A percentile compares a stretch with the other conserved stretches of the same genome.
Conservation (phyloP, 1,140 invertebrate genomes). For the Trachymyrmex cornetzi region DNA sequence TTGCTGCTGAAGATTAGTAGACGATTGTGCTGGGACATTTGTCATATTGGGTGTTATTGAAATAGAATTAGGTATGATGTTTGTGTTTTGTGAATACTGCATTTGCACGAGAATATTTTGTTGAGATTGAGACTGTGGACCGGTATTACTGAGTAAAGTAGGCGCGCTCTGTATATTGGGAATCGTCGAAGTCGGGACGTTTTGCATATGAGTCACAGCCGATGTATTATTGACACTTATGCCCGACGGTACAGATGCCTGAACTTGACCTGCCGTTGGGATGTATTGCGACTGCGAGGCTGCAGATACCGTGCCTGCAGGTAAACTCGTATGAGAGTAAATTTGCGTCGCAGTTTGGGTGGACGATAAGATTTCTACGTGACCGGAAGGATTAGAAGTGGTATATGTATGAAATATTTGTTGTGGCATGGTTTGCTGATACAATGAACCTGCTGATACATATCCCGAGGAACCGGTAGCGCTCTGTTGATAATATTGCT, state of each 20-base stretch:
- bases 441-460: conserved; percentile 72
- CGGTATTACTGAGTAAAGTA: conserved; percentile 74
- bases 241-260: conserved; percentile 79
- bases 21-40: conserved; percentile 71
- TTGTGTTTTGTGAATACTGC: conserved; percentile 81
- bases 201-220: conserved; percentile 77
- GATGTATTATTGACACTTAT: conserved; percentile 79
- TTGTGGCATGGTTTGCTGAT: conserved; percentile 84
- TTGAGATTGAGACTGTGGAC: conserved; percentile 79
- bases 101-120: conserved; percentile 82
- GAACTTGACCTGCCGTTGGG: conserved; percentile 77
- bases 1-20: conserved; percentile 75
- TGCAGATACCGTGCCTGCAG: conserved; percentile 71
- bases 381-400: conserved; percentile 78
- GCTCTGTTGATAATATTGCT: conserved; percentile 82
- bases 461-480: conserved; percentile 76
- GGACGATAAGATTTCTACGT: conserved; percentile 82
- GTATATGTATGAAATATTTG: conserved; percentile 85
- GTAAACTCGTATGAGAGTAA: conserved; percentile 78
- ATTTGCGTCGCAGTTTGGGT: conserved; percentile 80
- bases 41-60: conserved; percentile 76
- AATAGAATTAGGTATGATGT: conserved; percentile 75
- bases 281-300: conserved; percentile 82
- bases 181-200: conserved; percentile 74
- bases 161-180: conserved; percentile 78